These are phyloP conservation scores for Hozukius guyotensis DNA, from an alignment of 2,797 vertebrate genomes.

Conservation along the genomic window DNA sequence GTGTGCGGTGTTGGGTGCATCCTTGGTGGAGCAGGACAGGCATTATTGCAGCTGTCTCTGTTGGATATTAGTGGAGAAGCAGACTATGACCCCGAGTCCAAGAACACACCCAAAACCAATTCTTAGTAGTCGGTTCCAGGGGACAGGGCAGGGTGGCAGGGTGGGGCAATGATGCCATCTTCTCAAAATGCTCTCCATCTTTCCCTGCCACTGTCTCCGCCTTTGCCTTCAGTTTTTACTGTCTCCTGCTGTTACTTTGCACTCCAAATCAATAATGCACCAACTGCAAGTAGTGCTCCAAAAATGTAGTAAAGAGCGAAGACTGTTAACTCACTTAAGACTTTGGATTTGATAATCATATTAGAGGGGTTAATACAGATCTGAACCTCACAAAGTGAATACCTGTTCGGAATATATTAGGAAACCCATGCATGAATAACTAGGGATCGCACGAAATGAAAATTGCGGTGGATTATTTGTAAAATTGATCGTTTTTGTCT, in stretches of 20 bases:
- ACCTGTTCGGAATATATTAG: constrained; percentile 10
- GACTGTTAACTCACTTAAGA: neutral
- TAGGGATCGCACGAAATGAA: neutral
- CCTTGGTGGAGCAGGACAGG: neutral
- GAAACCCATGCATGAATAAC: neutral
- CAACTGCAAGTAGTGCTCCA: neutral
- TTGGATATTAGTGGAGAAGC: constrained; percentile 28
- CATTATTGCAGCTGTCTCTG: constrained; percentile 29
- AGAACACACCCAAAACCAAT: constrained; percentile 38
- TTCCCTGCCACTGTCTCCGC: neutral
- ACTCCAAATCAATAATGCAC: neutral
- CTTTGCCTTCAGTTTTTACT: neutral
- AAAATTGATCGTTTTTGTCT: constrained; percentile 11
- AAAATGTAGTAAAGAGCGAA: neutral
- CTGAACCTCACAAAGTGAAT: constrained; percentile 6
- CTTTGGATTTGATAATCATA: constrained; percentile 19
- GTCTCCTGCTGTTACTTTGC: neutral
- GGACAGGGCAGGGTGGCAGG: constrained; percentile 23
- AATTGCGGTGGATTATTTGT: neutral
- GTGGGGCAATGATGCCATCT: constrained; percentile 12
- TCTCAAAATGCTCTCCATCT: neutral
- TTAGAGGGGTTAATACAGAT: constrained; percentile 11
- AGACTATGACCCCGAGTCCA: constrained; percentile 34
- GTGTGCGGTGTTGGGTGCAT: neutral
- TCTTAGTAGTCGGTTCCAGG: neutral